Conservation (phyloP, 2,797 vertebrate species). For the Lates japonicus region DNA sequence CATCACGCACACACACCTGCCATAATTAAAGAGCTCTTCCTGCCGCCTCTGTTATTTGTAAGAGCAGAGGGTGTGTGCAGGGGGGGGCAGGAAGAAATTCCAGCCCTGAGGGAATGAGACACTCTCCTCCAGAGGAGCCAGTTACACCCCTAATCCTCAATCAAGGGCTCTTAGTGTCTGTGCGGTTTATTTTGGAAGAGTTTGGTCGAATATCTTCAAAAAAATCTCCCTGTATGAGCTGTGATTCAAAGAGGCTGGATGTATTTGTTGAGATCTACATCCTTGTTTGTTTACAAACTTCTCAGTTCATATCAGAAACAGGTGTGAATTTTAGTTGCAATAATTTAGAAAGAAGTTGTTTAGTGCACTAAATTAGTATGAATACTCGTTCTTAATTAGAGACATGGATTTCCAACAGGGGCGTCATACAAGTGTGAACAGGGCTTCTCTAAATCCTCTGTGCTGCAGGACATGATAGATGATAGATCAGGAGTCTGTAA, state of each 20-base stretch:
- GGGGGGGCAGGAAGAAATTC: slow-evolving; percentile 66
- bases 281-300: slow-evolving; percentile 26
- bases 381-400: neutral
- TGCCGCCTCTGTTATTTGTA: slow-evolving; percentile 71
- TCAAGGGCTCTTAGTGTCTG: slow-evolving; percentile 64
- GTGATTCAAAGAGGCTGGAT: slow-evolving; percentile 12
- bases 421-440: slow-evolving; percentile 41
- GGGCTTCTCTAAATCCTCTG: neutral
- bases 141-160: slow-evolving; percentile 67
- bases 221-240: slow-evolving; percentile 18
- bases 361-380: neutral
- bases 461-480: slow-evolving; percentile 34
- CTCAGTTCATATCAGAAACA: neutral
- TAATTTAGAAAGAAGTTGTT: neutral
- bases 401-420: slow-evolving; percentile 58
- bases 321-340: neutral
- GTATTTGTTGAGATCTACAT: slow-evolving; percentile 51
- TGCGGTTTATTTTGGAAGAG: slow-evolving; percentile 35
- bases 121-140: slow-evolving; percentile 49
- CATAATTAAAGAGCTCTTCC: slow-evolving; percentile 80
- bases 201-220: slow-evolving; percentile 40
- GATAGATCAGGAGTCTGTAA: slow-evolving; percentile 2
- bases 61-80: slow-evolving; percentile 49
- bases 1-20: slow-evolving; percentile 65
- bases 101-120: slow-evolving; percentile 60